Percentiles rank a stretch among this genome's conserved stretches.
Evolutionary conservation across 2,888 invertebrate species (phyloP).

Genomic region (Xylocampa areola): DNA sequence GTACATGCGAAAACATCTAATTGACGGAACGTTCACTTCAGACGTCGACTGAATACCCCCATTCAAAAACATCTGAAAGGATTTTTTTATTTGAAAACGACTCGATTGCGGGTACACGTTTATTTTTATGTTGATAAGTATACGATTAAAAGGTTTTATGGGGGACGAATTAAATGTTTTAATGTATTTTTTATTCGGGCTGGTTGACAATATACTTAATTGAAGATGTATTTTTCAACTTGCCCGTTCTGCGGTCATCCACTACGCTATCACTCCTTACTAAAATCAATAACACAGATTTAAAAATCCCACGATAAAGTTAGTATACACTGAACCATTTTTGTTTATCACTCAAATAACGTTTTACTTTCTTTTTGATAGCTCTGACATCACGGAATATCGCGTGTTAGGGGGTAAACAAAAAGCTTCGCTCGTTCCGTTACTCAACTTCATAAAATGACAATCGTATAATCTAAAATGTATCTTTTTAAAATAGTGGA

Average conservation of each 20-base stretch:
- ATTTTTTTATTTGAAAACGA: slow-evolving; percentile 15
- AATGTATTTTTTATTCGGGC: neutral
- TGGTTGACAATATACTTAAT: too few relatives aligned
- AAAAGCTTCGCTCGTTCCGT: slow-evolving; percentile 33
- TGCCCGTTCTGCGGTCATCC: too few relatives aligned
- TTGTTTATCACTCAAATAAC: slow-evolving; percentile 32
- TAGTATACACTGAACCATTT: slow-evolving; percentile 13
- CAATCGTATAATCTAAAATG: slow-evolving; percentile 13
- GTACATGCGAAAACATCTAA: slow-evolving; percentile 12
- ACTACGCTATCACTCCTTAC: neutral
- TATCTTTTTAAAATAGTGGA: slow-evolving; percentile 12
- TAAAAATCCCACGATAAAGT: slow-evolving; percentile 2
- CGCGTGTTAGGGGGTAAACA: slow-evolving; percentile 45
- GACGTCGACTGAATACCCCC: slow-evolving; percentile 2
- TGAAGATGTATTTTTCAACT: too few relatives aligned
- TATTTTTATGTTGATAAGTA: slow-evolving; percentile 12
- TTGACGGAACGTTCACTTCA: slow-evolving; percentile 3
- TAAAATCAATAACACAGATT: slow-evolving; percentile 1
- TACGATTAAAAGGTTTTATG: slow-evolving; percentile 7
- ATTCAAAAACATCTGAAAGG: slow-evolving; percentile 7
- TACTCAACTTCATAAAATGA: slow-evolving; percentile 32
- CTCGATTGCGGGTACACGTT: slow-evolving; percentile 3
- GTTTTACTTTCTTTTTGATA: slow-evolving; percentile 36
- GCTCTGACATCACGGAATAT: slow-evolving; percentile 48
- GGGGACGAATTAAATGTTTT: neutral